Base-by-base conservation (phyloP, 1,140 invertebrate genomes). In the Sarcophaga peregrina region DNA sequence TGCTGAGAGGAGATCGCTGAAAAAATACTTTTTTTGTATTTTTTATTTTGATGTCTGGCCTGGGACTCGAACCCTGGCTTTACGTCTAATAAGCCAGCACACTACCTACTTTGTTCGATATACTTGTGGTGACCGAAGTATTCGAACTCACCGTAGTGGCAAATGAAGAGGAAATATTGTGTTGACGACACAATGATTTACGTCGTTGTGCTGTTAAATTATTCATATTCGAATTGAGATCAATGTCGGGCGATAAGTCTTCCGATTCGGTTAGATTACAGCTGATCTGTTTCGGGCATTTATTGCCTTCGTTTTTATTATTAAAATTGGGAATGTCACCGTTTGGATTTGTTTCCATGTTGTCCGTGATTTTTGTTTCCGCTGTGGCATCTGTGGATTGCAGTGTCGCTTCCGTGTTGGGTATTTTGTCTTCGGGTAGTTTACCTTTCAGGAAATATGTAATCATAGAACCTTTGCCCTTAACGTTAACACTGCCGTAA, bases 391-490 rank as follows among this genome's bases (percentile, higher is more conserved):
- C 74, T 37, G 46, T 72, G 68, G 76, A 37, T 37, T 37, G 48
- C 7, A 46, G 80, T 17, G 48, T 45, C 5, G 46, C 58, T 62
- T 62, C 46, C 25, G 25, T 37, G 47, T 4, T 73, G 45, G 17
- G 37, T 11, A 80, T 17, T 52, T 54, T 62, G 46, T 74, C 81
- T 54, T 84, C 68, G 6, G 83, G 15, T 82, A 78, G 81, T 94
- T 94, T 73, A 47, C 86, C 88, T 72, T 90, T 90, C 0, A 97
- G 92, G 89, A 98, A 97, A 91, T 96, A 98, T 0, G 97, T 98
- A n/a, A 96, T 93, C 97, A 98, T 98, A 72, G 96, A 95, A 0
- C 97, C 97, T 91, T 98, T 98, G 25, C 97, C 97, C 91, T 98
- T 98, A 4, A 98, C 97, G 85, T 97, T 94, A 20, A 98, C 95